A percentile compares a stretch with the other conserved stretches of the same genome.
Conservation (phyloP, 2,113 vertebrate genomes). For the Dasyprocta punctata region DNA sequence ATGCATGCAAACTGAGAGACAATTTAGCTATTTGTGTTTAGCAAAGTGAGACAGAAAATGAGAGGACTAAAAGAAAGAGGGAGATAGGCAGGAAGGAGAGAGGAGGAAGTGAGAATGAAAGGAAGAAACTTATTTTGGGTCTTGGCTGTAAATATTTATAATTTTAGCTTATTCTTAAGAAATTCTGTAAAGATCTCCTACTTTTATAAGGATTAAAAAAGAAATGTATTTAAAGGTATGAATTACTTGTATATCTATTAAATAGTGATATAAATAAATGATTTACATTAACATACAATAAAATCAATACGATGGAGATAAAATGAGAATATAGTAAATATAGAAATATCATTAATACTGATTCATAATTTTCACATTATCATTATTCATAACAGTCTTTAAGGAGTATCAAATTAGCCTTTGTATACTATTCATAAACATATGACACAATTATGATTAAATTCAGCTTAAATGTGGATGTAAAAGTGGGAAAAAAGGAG, state of each 20-base stretch:
- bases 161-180: constrained; percentile 5
- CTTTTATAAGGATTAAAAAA: constrained; percentile 54
- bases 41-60: background rate
- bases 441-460: background rate
- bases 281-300: background rate
- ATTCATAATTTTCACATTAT: background rate
- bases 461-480: background rate
- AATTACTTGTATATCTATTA: background rate
- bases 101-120: background rate
- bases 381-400: background rate
- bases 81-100: background rate
- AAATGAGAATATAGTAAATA: constrained; percentile 11
- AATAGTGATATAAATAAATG: background rate
- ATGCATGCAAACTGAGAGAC: constrained; percentile 29
- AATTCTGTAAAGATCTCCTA: background rate
- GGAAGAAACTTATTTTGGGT: background rate
- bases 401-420: background rate
- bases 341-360: background rate
- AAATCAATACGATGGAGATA: background rate
- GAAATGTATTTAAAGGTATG: constrained; percentile 39
- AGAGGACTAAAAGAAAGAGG: too few relatives aligned
- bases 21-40: constrained; percentile 30
- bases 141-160: background rate
- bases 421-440: constrained; percentile 39
- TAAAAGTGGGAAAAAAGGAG: background rate